A percentile compares a stretch with the other conserved stretches of the same genome.
phyloP scores from a whole-genome alignment of 2,113 vertebrate genomes.

The Craseonycteris thonglongyai region DNA sequence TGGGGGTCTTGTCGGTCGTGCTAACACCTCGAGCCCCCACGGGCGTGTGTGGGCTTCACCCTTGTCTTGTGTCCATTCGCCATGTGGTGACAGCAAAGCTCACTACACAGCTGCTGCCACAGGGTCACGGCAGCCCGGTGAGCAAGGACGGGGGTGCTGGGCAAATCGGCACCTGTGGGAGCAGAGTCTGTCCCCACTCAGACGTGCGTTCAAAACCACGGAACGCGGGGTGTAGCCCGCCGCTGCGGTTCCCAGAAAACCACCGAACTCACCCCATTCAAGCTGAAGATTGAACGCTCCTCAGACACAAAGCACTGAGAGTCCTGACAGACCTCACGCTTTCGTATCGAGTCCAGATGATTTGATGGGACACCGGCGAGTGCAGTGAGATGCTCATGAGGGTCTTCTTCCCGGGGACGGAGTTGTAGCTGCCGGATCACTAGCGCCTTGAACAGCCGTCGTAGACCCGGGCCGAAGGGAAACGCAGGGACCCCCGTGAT shows the following conservation, averaged over 20 bases:
- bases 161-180: background rate
- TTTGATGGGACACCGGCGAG: no score
- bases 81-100: background rate
- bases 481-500: accelerated
- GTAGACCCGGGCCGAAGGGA: background rate
- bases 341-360: no score
- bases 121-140: no score
- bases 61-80: background rate
- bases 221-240: background rate
- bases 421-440: no score
- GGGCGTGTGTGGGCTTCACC: no score
- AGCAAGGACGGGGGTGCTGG: no score
- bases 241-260: background rate
- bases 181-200: background rate
- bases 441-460: background rate
- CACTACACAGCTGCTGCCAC: background rate
- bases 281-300: background rate
- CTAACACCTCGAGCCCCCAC: background rate
- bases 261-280: background rate
- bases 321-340: accelerated
- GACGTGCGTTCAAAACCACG: background rate
- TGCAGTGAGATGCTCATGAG: no score
- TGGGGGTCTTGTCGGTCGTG: background rate
- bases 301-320: background rate
- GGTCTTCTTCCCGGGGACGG: no score